Conservation (phyloP, 2,113 vertebrate species). For the Tupaia chinensis region DNA sequence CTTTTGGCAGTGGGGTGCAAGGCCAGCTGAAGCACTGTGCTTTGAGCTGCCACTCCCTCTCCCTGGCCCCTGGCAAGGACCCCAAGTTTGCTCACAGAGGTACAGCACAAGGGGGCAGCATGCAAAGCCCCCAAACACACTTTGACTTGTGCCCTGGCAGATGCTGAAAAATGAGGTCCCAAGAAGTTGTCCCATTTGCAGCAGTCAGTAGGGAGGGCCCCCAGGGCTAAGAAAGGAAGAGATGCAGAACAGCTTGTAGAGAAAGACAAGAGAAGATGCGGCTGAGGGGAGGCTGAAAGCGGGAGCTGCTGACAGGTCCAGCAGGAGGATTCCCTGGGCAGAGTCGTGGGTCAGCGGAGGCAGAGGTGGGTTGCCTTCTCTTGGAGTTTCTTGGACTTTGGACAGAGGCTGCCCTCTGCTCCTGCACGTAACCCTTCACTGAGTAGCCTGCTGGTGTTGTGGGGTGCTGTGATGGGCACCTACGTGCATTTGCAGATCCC, state of each 20-base stretch:
- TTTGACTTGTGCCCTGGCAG: not conserved
- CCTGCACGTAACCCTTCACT: not conserved
- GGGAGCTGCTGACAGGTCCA: no score
- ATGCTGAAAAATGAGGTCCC: not conserved
- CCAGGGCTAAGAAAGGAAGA: not conserved
- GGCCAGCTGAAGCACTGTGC: not conserved
- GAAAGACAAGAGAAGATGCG: not conserved
- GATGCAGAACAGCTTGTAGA: not conserved
- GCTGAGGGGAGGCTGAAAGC: not conserved
- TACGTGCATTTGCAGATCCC: not conserved
- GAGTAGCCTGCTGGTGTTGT: fast-evolving
- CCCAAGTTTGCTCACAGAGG: not conserved
- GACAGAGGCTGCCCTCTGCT: not conserved
- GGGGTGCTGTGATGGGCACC: fast-evolving
- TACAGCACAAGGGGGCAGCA: not conserved
- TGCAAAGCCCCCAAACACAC: not conserved
- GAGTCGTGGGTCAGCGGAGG: fast-evolving
- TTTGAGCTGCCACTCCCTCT: not conserved
- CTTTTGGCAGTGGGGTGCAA: fast-evolving
- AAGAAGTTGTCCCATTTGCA: not conserved
- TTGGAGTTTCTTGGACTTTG: no score
- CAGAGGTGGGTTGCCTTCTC: not conserved
- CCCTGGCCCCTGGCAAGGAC: not conserved
- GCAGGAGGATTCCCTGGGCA: no score
- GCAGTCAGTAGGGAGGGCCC: not conserved